These are phyloP conservation scores for Acleris literana DNA, from an alignment of 2,888 invertebrate species.

Conservation along the genomic window DNA sequence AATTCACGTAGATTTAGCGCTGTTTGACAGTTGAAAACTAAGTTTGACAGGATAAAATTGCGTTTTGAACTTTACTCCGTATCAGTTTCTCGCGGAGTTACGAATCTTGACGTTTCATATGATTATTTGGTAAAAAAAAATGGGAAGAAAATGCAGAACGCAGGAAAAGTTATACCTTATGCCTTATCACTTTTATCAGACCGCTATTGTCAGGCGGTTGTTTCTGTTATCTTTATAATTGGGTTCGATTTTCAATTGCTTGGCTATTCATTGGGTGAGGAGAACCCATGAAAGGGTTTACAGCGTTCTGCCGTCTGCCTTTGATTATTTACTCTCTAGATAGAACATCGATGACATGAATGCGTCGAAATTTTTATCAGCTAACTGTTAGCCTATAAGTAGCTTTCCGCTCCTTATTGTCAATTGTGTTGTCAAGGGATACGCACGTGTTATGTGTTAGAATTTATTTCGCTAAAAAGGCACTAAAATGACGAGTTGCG, in stretches of 20 bases:
- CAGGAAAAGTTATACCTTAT: too few species aligned
- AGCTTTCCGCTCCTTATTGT: too few species aligned
- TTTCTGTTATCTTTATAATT: conserved; percentile 2
- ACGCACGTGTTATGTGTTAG: too few species aligned
- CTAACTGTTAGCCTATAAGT: too few species aligned
- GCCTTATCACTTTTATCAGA: too few species aligned
- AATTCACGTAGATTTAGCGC: conserved; percentile 21
- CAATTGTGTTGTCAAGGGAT: too few species aligned
- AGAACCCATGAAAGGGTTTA: neutral
- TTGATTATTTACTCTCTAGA: too few species aligned
- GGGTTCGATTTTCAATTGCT: neutral
- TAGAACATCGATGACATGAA: too few species aligned
- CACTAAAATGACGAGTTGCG: too few species aligned
- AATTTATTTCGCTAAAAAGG: too few species aligned
- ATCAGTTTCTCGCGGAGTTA: conserved; percentile 10
- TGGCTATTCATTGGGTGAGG: neutral
- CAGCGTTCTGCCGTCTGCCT: neutral
- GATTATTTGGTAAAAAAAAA: neutral
- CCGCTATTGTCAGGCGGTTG: neutral
- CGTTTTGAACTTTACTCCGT: conserved; percentile 18
- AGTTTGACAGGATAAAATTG: conserved; percentile 17
- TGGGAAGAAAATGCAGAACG: neutral
- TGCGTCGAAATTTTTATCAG: too few species aligned
- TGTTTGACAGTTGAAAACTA: conserved; percentile 22
- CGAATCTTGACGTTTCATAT: neutral